Base-by-base conservation (phyloP, 2,888 invertebrate genomes). In the Xestoiulus laeticollis region DNA sequence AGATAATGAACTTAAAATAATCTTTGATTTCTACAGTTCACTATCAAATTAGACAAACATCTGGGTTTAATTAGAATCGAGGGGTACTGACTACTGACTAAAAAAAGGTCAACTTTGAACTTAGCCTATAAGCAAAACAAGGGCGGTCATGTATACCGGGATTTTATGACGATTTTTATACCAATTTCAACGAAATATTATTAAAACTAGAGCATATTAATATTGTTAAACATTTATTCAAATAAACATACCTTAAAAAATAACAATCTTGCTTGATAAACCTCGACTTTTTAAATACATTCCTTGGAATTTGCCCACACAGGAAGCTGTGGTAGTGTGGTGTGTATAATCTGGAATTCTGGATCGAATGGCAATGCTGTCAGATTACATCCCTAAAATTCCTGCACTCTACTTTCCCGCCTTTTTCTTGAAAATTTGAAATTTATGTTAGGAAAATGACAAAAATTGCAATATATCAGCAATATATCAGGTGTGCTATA, bases 41-140 rank as follows among this genome's bases (percentile, higher is more conserved):
- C 59, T 26, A 68, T 68, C 22, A 68, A 78, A 78, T 14, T 26
- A 26, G 30, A 3, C 14, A 59, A 22, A 68, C 53, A 53, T 19
- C 53, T 53, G 53, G 1, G 5, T 53, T 53, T 53, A 68, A 19
- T 68, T 68, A 5, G 22, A 68, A 68, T 10, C 22, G 22, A 22
- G 22, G 26, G 22, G 5, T 22, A 38, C 38, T 5, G 5, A 38
- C 4, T 38, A 38, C 38, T 38, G 38, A 8, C 8, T 38, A 38
- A 38, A 38, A n/a, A 78, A 78, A 78, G 78, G 78, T 30, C 78
- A 78, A 78, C 78, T 78, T 78, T 78, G 78, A 78, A 78, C 78
- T 78, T 30, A 30, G n/a, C n/a, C n/a, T n/a, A n/a, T n/a, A 5
- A n/a, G 59, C n/a, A 30, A 78, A 30, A 78, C 26, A 78, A 78